Percentiles rank a stretch among this genome's conserved stretches.
These are phyloP conservation scores for Gymnoscopelus braueri DNA, from an alignment of 2,797 vertebrate species.

Conservation along the genomic window DNA sequence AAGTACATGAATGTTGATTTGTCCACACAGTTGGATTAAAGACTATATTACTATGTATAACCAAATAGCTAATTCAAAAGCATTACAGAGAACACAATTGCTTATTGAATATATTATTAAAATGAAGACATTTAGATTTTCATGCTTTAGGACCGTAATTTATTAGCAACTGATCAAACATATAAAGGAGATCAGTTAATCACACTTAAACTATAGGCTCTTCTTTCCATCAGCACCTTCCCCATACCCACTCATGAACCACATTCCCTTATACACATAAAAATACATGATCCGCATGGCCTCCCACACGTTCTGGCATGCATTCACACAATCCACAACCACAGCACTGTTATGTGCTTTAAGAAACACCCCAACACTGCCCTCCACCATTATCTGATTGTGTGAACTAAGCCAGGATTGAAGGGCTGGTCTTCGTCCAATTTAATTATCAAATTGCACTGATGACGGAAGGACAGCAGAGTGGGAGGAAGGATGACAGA, in stretches of 20 bases:
- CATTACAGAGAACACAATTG: too few species aligned
- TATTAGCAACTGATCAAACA: slow-evolving; percentile 17
- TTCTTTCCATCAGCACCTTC: slow-evolving; percentile 41
- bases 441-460: slow-evolving; percentile 47
- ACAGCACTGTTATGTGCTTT: too few species aligned
- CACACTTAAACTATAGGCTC: slow-evolving; percentile 43
- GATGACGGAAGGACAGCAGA: slow-evolving; percentile 16
- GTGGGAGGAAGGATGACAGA: slow-evolving; percentile 38
- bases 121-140: too few species aligned
- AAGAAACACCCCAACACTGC: neutral
- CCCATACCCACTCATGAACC: neutral
- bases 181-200: slow-evolving; percentile 53
- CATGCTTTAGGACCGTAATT: too few species aligned
- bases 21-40: too few species aligned
- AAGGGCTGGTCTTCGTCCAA: slow-evolving; percentile 32
- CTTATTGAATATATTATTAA: too few species aligned
- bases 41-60: too few species aligned
- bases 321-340: slow-evolving; percentile 3
- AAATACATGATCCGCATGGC: slow-evolving; percentile 5
- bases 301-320: slow-evolving; percentile 16
- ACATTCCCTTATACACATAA: slow-evolving; percentile 3
- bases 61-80: too few species aligned
- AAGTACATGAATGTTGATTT: too few species aligned
- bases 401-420: slow-evolving; percentile 27
- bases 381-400: neutral